Evolutionary conservation across 2,797 vertebrate species (phyloP).

Genomic region (Xenopus petersii): DNA sequence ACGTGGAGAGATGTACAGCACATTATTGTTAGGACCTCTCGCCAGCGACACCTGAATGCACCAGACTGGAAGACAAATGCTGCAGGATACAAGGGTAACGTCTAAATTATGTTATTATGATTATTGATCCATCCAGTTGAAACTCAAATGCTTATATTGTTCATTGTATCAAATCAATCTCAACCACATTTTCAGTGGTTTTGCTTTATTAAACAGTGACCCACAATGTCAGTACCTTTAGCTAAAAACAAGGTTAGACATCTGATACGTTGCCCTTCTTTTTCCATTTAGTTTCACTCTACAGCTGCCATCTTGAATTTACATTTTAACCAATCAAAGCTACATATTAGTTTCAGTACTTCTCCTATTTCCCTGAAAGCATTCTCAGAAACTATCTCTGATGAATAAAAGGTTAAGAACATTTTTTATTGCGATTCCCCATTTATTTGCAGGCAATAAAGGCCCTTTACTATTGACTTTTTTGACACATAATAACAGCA

Average conservation of each 20-base stretch:
- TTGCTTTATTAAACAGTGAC: neutral
- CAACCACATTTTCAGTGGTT: neutral
- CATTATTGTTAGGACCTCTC: conserved; percentile 95
- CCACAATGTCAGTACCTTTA: neutral
- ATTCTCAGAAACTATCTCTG: too few relatives aligned
- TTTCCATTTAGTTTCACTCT: neutral
- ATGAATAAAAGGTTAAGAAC: too few relatives aligned
- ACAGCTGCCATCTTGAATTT: neutral
- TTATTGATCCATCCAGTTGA: neutral
- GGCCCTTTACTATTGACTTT: too few relatives aligned
- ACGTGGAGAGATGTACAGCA: conserved; percentile 97
- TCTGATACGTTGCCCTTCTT: neutral
- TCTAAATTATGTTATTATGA: conserved; percentile 28
- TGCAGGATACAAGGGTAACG: conserved; percentile 94
- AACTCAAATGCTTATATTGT: neutral
- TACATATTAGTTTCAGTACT: too few relatives aligned
- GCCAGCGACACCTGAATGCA: conserved; percentile 92
- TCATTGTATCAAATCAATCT: neutral
- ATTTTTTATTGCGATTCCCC: too few relatives aligned
- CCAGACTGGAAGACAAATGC: conserved; percentile 98
- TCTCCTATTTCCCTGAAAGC: too few relatives aligned
- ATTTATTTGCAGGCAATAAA: too few relatives aligned
- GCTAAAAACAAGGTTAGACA: neutral
- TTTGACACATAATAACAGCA: too few relatives aligned
- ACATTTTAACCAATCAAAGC: neutral